Conservation (phyloP, 2,797 vertebrate species). For the Calcarius lapponicus region DNA sequence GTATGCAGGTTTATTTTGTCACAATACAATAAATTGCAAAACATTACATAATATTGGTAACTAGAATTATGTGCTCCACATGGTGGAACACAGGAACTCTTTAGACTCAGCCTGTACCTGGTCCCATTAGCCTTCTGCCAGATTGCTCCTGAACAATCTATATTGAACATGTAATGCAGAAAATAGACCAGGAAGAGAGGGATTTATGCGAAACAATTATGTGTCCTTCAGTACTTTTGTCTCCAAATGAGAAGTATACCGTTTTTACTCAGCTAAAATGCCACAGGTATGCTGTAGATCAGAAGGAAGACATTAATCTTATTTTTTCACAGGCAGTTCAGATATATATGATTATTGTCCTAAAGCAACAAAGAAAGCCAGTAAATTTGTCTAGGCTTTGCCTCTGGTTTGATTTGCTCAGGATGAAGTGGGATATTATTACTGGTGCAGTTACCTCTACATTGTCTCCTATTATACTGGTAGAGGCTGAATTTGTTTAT, state of each 20-base stretch:
- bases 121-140: neutral
- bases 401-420: neutral
- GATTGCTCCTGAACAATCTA: neutral
- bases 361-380: neutral
- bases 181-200: neutral
- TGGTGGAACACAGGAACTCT: neutral
- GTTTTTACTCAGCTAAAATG: neutral
- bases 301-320: neutral
- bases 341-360: neutral
- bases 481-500: neutral
- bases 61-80: neutral
- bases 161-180: neutral
- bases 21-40: neutral
- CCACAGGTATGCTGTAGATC: neutral
- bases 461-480: neutral
- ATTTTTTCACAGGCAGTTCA: neutral
- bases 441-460: neutral
- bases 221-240: neutral
- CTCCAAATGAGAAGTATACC: neutral
- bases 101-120: neutral
- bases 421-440: neutral
- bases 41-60: neutral
- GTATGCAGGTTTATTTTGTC: neutral
- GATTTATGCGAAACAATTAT: neutral
- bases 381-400: neutral